Conservation (phyloP, 1,140 invertebrate species). For the Aphelenchoides besseyi region DNA sequence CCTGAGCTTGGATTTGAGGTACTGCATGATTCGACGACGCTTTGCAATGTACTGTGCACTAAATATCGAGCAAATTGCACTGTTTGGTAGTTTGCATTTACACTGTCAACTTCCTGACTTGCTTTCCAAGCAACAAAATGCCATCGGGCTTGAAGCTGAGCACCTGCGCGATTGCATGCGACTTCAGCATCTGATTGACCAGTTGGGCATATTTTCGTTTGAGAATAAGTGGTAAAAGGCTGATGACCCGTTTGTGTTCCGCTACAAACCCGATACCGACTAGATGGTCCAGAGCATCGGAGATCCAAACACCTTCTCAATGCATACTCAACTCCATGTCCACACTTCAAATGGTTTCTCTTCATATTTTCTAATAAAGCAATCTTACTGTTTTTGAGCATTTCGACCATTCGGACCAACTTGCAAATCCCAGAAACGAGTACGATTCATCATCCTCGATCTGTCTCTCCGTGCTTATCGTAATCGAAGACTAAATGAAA, state of each 20-base stretch:
- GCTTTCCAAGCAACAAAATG: constrained; percentile 25
- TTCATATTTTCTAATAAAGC: constrained; percentile 12
- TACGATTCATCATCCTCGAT: not conserved
- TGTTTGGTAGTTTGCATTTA: constrained; percentile 22
- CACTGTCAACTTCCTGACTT: constrained; percentile 29
- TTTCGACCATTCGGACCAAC: constrained; percentile 49
- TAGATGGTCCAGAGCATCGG: constrained; percentile 38
- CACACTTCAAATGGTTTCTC: constrained; percentile 46
- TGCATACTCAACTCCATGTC: constrained; percentile 45
- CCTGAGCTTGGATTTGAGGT: constrained; percentile 53
- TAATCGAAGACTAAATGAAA: not conserved
- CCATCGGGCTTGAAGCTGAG: constrained; percentile 13
- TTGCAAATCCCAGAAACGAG: constrained; percentile 43
- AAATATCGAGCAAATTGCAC: constrained; percentile 22
- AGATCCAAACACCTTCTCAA: constrained; percentile 47
- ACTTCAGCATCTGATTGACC: constrained; percentile 33
- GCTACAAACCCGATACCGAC: constrained; percentile 16
- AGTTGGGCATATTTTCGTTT: not conserved
- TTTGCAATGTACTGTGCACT: constrained; percentile 27
- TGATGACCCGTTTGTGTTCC: constrained; percentile 10
- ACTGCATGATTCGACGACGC: constrained; percentile 10
- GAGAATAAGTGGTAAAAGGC: not conserved
- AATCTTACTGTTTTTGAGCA: constrained; percentile 42
- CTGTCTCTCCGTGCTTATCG: not conserved
- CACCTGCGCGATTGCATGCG: constrained; percentile 32